These are phyloP conservation scores for Parazoanthus swiftii DNA, from an alignment of 92 coral and sea anemone genomes.

Conservation along the genomic window DNA sequence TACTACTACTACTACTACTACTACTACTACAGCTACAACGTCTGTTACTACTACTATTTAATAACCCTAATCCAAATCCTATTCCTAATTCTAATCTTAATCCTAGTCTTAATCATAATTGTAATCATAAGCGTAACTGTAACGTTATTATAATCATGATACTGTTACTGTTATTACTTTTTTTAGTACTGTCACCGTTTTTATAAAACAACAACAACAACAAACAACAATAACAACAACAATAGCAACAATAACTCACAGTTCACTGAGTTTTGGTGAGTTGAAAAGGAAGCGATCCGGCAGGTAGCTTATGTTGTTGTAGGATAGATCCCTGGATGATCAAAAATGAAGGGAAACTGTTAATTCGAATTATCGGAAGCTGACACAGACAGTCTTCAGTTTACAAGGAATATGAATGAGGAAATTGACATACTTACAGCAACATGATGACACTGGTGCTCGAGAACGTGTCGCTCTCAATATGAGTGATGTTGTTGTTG, in stretches of 20 bases:
- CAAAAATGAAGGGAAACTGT: neutral
- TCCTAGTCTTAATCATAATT: no score
- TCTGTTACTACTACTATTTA: neutral
- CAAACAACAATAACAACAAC: no score
- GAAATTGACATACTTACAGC: neutral
- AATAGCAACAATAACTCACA: neutral
- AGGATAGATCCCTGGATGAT: conserved; percentile 13
- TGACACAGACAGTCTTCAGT: neutral
- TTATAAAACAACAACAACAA: no score
- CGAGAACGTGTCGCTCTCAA: conserved; percentile 17
- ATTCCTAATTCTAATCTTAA: no score
- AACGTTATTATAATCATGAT: no score
- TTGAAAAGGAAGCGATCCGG: conserved; percentile 1
- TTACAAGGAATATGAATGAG: neutral
- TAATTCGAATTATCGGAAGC: neutral
- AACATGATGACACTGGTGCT: neutral
- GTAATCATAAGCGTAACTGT: no score
- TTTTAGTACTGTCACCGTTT: neutral
- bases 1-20: neutral
- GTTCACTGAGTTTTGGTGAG: conserved; percentile 24
- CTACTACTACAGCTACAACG: neutral
- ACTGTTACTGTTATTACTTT: neutral
- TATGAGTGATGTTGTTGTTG: conserved; percentile 27
- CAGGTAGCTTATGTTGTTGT: conserved; percentile 5
- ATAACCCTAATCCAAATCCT: no score